A percentile compares a stretch with the other conserved stretches of the same genome.
Evolutionary conservation across 1,140 invertebrate genomes (phyloP).

Genomic region (Drosophila ogumai): DNA sequence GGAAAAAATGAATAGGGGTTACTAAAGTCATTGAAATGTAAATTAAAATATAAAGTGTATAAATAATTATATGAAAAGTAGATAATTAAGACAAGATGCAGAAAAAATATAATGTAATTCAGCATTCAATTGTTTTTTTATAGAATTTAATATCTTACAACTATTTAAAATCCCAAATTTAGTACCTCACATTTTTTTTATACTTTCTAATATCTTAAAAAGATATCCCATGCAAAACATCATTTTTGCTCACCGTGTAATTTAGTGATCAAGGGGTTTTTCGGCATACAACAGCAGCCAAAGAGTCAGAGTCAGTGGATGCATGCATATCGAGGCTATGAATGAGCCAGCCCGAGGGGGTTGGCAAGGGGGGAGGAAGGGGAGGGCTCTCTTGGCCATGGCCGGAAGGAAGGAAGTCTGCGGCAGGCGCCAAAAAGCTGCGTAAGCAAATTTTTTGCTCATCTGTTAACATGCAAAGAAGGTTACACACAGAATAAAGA

Average conservation of each 20-base stretch:
- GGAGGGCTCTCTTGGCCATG: slow-evolving; percentile 21
- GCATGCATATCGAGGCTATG: slow-evolving; percentile 6
- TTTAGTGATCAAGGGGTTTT: slow-evolving; percentile 19
- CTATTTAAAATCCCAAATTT: too few relatives aligned
- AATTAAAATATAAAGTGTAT: too few relatives aligned
- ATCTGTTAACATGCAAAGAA: slow-evolving; percentile 54
- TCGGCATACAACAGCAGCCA: slow-evolving; percentile 1
- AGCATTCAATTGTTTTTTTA: too few relatives aligned
- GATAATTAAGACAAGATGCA: too few relatives aligned
- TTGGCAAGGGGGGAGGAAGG: not conserved
- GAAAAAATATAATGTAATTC: too few relatives aligned
- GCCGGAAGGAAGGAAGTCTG: slow-evolving; percentile 68
- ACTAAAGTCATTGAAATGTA: too few relatives aligned
- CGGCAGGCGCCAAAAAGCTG: slow-evolving; percentile 69
- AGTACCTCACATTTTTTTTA: not conserved
- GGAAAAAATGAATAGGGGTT: not conserved
- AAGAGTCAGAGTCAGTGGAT: not conserved
- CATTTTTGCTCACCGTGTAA: slow-evolving; percentile 1
- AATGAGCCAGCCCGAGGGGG: not conserved
- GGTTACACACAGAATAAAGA: slow-evolving; percentile 30
- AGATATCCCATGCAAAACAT: not conserved
- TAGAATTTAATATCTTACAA: too few relatives aligned
- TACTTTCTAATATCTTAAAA: not conserved
- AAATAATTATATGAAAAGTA: too few relatives aligned
- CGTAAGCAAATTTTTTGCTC: slow-evolving; percentile 66